These are phyloP conservation scores for Eupithecia abbreviata DNA, from an alignment of 2,888 invertebrate species.

Conservation along the genomic window DNA sequence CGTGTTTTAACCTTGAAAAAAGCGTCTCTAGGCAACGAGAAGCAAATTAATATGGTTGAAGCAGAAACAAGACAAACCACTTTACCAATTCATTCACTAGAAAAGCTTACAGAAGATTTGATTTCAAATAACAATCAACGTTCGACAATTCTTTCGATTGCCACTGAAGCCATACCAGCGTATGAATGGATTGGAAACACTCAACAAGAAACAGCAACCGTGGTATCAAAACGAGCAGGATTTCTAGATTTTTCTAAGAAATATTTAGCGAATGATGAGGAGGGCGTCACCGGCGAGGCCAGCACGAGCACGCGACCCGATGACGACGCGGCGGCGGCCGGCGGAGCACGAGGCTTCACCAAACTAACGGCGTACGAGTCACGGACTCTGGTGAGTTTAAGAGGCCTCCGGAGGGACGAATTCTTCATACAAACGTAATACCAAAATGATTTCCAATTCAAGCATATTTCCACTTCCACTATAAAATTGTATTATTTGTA, in stretches of 20 bases:
- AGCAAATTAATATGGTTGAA: constrained; percentile 47
- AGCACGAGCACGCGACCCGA: constrained; percentile 24
- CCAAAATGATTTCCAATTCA: too few species aligned
- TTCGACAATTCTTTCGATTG: constrained; percentile 16
- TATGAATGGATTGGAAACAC: constrained; percentile 25
- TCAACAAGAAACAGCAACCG: constrained; percentile 47
- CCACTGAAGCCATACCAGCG: constrained; percentile 22
- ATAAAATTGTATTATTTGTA: too few species aligned
- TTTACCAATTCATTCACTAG: constrained; percentile 54
- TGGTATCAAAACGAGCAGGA: constrained; percentile 68
- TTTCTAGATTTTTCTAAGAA: constrained; percentile 64
- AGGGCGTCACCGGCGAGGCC: constrained; percentile 29
- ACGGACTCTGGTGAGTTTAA: constrained; percentile 45
- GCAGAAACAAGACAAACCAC: constrained; percentile 53
- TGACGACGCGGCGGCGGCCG: neutral
- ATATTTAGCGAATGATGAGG: constrained; percentile 36
- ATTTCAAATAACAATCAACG: constrained; percentile 18
- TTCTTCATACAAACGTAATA: too few species aligned
- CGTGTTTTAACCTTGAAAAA: constrained; percentile 41
- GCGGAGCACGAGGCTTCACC: neutral
- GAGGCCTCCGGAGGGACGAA: too few species aligned
- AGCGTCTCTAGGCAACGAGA: constrained; percentile 33
- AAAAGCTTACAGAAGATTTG: constrained; percentile 46
- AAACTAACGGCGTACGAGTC: constrained; percentile 51
- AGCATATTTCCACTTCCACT: too few species aligned